A percentile compares a stretch with the other conserved stretches of the same genome.
phyloP scores from a whole-genome alignment of 2,113 vertebrate species.

The Saguinus imperator region DNA sequence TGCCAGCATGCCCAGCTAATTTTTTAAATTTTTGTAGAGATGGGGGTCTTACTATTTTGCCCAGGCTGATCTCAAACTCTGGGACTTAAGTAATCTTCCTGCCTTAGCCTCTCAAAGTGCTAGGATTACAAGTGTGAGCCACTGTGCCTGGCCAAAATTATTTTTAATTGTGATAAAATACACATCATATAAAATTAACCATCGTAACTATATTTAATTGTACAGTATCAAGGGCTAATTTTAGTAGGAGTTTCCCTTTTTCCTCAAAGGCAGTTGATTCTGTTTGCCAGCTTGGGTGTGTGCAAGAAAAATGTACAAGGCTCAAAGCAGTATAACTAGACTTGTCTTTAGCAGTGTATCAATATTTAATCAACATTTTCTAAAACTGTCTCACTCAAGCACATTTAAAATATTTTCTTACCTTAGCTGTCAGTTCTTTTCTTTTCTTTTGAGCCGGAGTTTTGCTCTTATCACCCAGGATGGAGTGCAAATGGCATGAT shows the following conservation, averaged over 20 bases:
- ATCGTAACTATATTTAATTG: not conserved
- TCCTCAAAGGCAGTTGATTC: not conserved
- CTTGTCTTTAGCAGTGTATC: not conserved
- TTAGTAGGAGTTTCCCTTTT: not conserved
- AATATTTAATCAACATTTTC: not conserved
- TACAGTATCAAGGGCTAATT: not conserved
- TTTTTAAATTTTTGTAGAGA: too few relatives aligned
- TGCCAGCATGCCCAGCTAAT: too few relatives aligned
- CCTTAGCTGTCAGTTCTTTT: not conserved
- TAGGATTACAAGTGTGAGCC: too few relatives aligned
- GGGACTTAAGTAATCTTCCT: too few relatives aligned
- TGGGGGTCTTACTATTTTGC: too few relatives aligned
- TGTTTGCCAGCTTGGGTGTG: not conserved
- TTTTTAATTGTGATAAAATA: slow-evolving; percentile 29
- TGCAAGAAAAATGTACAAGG: not conserved
- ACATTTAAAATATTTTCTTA: not conserved
- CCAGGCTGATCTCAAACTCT: too few relatives aligned
- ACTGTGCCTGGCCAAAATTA: not conserved
- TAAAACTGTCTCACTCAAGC: not conserved
- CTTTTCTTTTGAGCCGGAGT: too few relatives aligned
- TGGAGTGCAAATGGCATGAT: too few relatives aligned
- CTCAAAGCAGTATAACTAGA: not conserved
- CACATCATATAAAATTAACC: not conserved
- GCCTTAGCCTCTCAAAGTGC: too few relatives aligned
- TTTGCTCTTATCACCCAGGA: too few relatives aligned